Evolutionary conservation across 2,888 invertebrate genomes (phyloP), one percentile per base, ranked within the genome.

Genomic region (Volucella inanis): DNA sequence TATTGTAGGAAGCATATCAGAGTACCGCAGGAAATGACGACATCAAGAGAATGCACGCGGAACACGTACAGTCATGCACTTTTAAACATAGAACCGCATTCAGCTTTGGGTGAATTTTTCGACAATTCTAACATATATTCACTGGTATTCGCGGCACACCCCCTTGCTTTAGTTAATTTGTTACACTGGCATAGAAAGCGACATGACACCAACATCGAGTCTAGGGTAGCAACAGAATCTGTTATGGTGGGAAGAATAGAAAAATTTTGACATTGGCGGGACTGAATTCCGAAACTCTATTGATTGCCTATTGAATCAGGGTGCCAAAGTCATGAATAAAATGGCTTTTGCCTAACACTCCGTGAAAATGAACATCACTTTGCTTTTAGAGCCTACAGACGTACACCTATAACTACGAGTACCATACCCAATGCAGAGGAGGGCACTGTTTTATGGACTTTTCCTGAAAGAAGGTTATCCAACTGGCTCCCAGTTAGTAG

Each of bases 361-460:
- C 57, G 49, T 76, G 75, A 67, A 76, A 67, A 67, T 67, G 59
- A 67, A 76, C 67, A 76, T 52, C 65, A 57, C 59, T 65, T 67
- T 76, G 57, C 75, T 67, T 15, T 76, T 52, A 76, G 59, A 55
- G 54, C 55, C 64, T 55, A 31, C 31, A 6, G 6, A 31, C 6
- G 31, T 31, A 31, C 74, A 64, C 74, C 61, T 52, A 68, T 31
- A 31, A 31, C 31, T 31, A 67, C n/a, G n/a, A n/a, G n/a, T n/a
- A n/a, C 50, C 38, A 61, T 52, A 74, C 41, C 62, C 54, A 43
- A 3, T 22, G 18, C 18, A 22, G 3, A 22, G 18, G 18, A 22
- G 8, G 8, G 0, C 31, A n/a, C 45, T 65, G 14, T 31, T 31
- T 31, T 31, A 47, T 15, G 45, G 75, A 38, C 41, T 43, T 45